These are phyloP conservation scores for Drusus annulatus DNA, from an alignment of 1,140 invertebrate genomes.

Conservation along the genomic window DNA sequence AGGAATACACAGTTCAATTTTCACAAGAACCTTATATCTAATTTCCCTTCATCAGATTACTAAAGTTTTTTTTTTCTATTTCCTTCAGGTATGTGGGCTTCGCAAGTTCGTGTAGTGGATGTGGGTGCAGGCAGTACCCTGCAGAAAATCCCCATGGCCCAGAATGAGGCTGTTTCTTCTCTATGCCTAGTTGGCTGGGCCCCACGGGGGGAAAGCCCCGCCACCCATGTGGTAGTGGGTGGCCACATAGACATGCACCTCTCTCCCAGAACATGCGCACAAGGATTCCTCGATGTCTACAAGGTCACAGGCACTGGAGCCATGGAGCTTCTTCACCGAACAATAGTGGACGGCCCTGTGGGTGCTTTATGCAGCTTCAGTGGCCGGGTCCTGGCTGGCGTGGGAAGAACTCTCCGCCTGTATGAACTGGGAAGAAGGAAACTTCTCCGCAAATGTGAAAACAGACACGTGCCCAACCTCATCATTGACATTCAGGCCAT, in stretches of 20 bases:
- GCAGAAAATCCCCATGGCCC: slow-evolving; percentile 87
- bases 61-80: too few species aligned
- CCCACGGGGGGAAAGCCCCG: slow-evolving; percentile 62
- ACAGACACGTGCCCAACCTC: slow-evolving; percentile 97
- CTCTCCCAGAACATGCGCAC: slow-evolving; percentile 85
- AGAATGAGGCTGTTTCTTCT: slow-evolving; percentile 94
- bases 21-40: too few species aligned
- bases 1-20: too few species aligned
- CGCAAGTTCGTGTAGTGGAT: slow-evolving; percentile 92
- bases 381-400: slow-evolving; percentile 91
- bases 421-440: slow-evolving; percentile 99
- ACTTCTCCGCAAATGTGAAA: slow-evolving; percentile 97
- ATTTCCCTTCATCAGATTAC: too few species aligned
- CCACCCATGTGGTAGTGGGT: slow-evolving; percentile 66
- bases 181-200: slow-evolving; percentile 80
- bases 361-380: slow-evolving; percentile 92
- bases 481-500: slow-evolving; percentile 95
- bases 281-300: slow-evolving; percentile 92
- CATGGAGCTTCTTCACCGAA: slow-evolving; percentile 95
- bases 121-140: slow-evolving; percentile 87
- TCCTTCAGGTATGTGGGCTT: slow-evolving; percentile 94
- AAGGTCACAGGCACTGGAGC: slow-evolving; percentile 64
- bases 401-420: slow-evolving; percentile 91
- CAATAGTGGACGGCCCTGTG: slow-evolving; percentile 94
- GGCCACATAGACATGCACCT: slow-evolving; percentile 93